Evolutionary conservation across 35 echinoderm and acorn worm genomes (phyloP), one percentile per base, ranked within the genome.

Genomic region (Ophiothrix spiculata): DNA sequence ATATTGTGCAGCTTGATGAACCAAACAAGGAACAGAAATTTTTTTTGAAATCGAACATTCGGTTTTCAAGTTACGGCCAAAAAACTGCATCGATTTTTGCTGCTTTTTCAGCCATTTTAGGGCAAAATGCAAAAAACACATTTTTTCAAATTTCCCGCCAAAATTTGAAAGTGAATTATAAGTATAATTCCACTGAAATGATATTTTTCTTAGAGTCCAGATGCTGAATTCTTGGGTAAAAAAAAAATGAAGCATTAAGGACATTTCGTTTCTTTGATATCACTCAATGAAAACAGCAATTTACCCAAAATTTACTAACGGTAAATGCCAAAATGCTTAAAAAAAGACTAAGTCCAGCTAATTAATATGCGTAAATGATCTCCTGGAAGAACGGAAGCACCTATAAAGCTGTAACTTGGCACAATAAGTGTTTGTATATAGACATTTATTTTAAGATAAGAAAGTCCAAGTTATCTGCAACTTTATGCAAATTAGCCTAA

Each of bases 301-400:
- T 81, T 29, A 31, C 49, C 32, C 32, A 81, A 39, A 25, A 25
- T 46, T 25, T 23, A 28, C 1, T 13, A 21, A 81, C 39, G 39
- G 79, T 25, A 81, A 14, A 81, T 3, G 1, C 19, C 31, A 42
- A 42, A 81, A 40, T 45, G 41, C 31, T 17, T 12, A 31, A 81
- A 81, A 81, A 81, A 45, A 46, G 79, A 81, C 79, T 46, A 46
- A 81, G 79, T 81, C 79, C 79, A 81, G 79, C 79, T 81, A 81
- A 81, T 81, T 81, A 81, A 81, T 81, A 81, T 81, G 37, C 79
- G 41, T 81, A 81, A 81, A n/a, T 80, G 79, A 38, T 81, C 38
- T 81, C 19, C 6, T 33, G 15, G 16, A 12, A 32, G 21, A 81
- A 41, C n/a, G 41, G 14, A 40, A 40, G 1, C 11, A 42, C 38